Percentiles rank a stretch among this genome's conserved stretches.
Conservation (phyloP, 2,888 invertebrate genomes). For the Ditula angustiorana region DNA sequence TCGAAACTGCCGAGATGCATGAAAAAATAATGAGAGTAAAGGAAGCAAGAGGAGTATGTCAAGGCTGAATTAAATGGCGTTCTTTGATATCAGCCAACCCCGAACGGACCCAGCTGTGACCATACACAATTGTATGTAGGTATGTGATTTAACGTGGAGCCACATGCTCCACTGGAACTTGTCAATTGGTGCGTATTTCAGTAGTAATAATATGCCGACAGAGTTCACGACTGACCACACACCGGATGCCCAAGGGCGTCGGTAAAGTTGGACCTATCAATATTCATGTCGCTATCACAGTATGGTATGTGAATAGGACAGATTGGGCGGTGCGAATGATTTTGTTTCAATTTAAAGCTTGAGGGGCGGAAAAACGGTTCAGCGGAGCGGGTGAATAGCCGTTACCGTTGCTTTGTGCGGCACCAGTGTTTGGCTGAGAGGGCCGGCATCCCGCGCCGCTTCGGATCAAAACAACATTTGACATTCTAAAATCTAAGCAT, state of each 20-base stretch:
- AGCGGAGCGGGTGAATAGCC: slow-evolving; percentile 67
- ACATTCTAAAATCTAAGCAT: neutral
- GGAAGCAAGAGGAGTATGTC: too few relatives aligned
- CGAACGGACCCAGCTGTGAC: too few relatives aligned
- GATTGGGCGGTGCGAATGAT: slow-evolving; percentile 60
- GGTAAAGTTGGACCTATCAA: slow-evolving; percentile 46
- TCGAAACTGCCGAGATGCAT: too few relatives aligned
- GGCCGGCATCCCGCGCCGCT: slow-evolving; percentile 46
- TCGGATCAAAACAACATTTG: neutral
- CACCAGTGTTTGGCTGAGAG: slow-evolving; percentile 67
- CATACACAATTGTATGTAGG: too few relatives aligned
- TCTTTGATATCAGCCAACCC: too few relatives aligned
- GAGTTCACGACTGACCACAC: slow-evolving; percentile 23
- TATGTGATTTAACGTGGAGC: neutral
- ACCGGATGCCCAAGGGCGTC: slow-evolving; percentile 36
- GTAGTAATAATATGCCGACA: slow-evolving; percentile 14
- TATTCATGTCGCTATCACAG: slow-evolving; percentile 41
- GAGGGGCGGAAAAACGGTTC: slow-evolving; percentile 71
- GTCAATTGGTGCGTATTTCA: slow-evolving; percentile 1
- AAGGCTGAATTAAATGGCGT: too few relatives aligned
- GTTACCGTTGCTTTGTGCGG: slow-evolving; percentile 70
- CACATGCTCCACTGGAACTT: neutral
- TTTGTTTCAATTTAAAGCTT: slow-evolving; percentile 77
- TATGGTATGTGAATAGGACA: slow-evolving; percentile 47
- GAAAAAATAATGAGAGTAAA: too few relatives aligned